Base-by-base conservation (phyloP, 2,113 vertebrate species). In the Channa argus region DNA sequence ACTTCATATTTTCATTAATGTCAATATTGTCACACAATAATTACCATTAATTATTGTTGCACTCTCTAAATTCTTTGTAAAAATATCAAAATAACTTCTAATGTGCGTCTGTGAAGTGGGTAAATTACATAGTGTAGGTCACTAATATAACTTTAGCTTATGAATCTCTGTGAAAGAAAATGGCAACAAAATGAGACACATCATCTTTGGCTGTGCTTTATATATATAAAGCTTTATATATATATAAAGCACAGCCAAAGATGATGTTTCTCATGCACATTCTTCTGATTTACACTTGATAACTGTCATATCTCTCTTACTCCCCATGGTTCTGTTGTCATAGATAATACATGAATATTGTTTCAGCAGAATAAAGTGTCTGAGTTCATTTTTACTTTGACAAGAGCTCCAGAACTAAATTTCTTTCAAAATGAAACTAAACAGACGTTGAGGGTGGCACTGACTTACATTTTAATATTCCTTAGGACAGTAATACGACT, bases 311-410 rank as follows among this genome's bases (percentile, higher is more conserved):
- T 56, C 63, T 37, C 38, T 63, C 38, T 12, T 64, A 47, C 63
- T 88, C 56, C 70, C 71, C 41, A 36, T 51, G 45, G 71, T 43
- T 4, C 5, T 10, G 39, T 61, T 80, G 54, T 73, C 11, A 70
- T 70, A 49, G 69, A 89, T 86, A 83, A 85, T 80, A 45, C 66
- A 89, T 70, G 62, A 75, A 71, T 61, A 52, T 64, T 53, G 67
- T 74, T 73, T 73, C 67, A 62, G 82, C 38, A 4, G 47, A 41
- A 53, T 56, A 38, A 80, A 73, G 70, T 37, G 15, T 62, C 46
- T 46, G 15, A 46, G 71, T 53, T 62, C 52, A 36, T 69, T 75
- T 79, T 62, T 77, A 38, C 73, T 80, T 69, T 59, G 33, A 70
- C 47, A 49, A 60, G 41, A 76, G 74, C 60, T 80, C 24, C 12